Evolutionary conservation across 2,797 vertebrate species (phyloP), one percentile per base, ranked within the genome.

Genomic region (Picus viridis): DNA sequence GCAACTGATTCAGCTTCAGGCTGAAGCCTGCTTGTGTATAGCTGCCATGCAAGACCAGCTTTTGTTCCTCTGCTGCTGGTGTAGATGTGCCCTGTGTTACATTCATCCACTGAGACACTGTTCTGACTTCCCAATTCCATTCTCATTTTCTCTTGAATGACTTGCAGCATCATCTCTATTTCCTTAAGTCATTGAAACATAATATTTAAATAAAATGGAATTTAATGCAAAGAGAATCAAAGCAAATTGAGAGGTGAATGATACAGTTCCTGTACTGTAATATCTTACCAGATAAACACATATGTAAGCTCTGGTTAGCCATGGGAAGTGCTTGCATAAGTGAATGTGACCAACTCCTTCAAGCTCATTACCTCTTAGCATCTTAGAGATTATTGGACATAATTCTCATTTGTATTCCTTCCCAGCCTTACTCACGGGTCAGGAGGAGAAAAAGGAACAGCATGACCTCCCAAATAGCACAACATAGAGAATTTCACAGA

Each of bases 81-180:
- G 12, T 13, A 58, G 8, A 58, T 2, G 0, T 30, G 34, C 14
- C n/a, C 45, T 29, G 20, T 4, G 29, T 29, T 63, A 47, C 26
- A 11, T 81, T 39, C 43, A 72, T 10, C 12, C 34, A 9, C 5
- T n/a, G 12, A 23, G 23, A 49, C 12, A 1, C 41, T 57, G 10
- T 6, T 30, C 18, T 30, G 20, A 49, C 16, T 61, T 23, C 12
- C 0, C 56, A 10, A 26, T 51, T 34, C 43, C 10, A 13, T 59
- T 27, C 53, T 26, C 2, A 0, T 9, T 17, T 74, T 45, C 45
- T 77, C 32, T 12, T 29, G 5, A 56, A 54, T 0, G 0, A 12
- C 17, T 64, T 68, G 34, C 7, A 39, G 14, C 49, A 65, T 7
- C 3, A 3, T 34, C 59, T 47, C 3, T 2, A 17, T 53, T n/a